A percentile compares a stretch with the other conserved stretches of the same genome.
phyloP scores from a whole-genome alignment of 2,888 invertebrate genomes.

The Plutella xylostella region DNA sequence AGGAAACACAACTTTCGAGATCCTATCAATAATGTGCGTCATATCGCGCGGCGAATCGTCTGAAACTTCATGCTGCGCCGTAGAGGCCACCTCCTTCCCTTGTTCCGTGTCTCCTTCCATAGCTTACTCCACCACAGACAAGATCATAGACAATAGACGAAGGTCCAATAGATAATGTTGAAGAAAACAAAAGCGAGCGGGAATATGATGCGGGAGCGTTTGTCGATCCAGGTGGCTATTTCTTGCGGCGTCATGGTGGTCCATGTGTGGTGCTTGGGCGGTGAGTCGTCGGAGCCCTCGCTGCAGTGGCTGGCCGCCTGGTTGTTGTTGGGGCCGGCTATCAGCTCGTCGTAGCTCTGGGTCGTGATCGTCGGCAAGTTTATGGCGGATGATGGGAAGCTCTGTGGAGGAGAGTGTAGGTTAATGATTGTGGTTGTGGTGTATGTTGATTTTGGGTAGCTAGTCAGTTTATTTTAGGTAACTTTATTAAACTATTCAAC shows the following conservation, averaged over 20 bases:
- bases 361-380: slow-evolving; percentile 78
- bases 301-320: slow-evolving; percentile 34
- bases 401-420: slow-evolving; percentile 58
- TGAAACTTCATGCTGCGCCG: too few relatives aligned
- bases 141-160: slow-evolving; percentile 70
- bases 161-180: slow-evolving; percentile 84
- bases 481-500: too few relatives aligned
- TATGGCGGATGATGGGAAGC: slow-evolving; percentile 73
- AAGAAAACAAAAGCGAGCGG: slow-evolving; percentile 83
- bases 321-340: slow-evolving; percentile 26
- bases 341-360: slow-evolving; percentile 74
- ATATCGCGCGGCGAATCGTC: too few relatives aligned
- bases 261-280: slow-evolving; percentile 65
- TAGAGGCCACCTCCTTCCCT: too few relatives aligned
- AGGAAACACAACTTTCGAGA: slow-evolving; percentile 12
- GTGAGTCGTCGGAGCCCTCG: slow-evolving; percentile 43
- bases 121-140: too few relatives aligned
- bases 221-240: slow-evolving; percentile 90
- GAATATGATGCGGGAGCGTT: slow-evolving; percentile 80
- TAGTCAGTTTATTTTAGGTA: too few relatives aligned
- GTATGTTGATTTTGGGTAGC: too few relatives aligned
- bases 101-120: too few relatives aligned
- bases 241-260: slow-evolving; percentile 91
- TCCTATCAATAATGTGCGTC: too few relatives aligned
- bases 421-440: too few relatives aligned